These are phyloP conservation scores for Xestia xanthographa DNA, from an alignment of 2,888 invertebrate species.

Conservation along the genomic window DNA sequence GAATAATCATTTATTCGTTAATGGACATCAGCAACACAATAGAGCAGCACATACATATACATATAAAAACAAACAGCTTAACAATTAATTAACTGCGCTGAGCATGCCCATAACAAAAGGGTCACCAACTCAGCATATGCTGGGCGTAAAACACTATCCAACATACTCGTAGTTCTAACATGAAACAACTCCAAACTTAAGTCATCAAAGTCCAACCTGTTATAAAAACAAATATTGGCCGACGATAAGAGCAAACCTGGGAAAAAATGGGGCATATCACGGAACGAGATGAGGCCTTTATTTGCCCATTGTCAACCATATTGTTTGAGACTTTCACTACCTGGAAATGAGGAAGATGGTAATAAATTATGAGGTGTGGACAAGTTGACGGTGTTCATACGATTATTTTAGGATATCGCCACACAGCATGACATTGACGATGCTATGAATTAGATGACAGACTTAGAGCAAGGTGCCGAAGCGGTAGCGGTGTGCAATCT, in stretches of 20 bases:
- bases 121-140: no score
- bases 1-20: no score
- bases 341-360: constrained; percentile 78
- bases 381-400: constrained; percentile 72
- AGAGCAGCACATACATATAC: no score
- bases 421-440: constrained; percentile 38
- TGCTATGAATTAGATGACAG: constrained; percentile 52
- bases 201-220: constrained; percentile 73
- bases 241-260: constrained; percentile 80
- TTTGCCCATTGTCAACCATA: constrained; percentile 83
- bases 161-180: constrained; percentile 25
- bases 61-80: no score
- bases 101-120: no score
- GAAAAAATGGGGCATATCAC: constrained; percentile 84
- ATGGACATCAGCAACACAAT: no score
- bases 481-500: constrained; percentile 1
- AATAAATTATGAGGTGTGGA: constrained; percentile 84
- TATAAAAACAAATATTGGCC: constrained; percentile 86
- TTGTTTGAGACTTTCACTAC: constrained; percentile 79
- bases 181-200: constrained; percentile 59
- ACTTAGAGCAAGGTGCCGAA: neutral
- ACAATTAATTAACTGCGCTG: no score
- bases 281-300: constrained; percentile 80
- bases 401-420: constrained; percentile 67
- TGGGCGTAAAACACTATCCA: no score